These are phyloP conservation scores for Drosophila falleni DNA, from an alignment of 2,888 invertebrate species.

Conservation along the genomic window DNA sequence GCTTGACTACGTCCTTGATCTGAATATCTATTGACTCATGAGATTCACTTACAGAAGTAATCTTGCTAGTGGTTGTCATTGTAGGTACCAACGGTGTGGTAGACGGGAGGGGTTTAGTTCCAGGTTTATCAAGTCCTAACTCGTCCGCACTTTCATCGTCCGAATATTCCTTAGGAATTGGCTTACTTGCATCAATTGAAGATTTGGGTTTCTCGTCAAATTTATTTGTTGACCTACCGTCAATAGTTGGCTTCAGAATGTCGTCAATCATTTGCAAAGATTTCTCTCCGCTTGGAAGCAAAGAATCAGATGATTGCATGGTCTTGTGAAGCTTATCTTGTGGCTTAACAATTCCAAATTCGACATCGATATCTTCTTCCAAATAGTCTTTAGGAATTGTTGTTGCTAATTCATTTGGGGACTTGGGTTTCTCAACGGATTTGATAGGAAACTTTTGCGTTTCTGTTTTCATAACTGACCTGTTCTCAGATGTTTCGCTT, in stretches of 20 bases:
- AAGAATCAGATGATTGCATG: background rate
- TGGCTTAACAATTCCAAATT: slow-evolving; percentile 6
- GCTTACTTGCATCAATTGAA: background rate
- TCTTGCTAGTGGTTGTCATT: too few species aligned
- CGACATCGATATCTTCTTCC: slow-evolving; percentile 14
- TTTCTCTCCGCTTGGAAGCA: background rate
- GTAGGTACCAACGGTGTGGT: background rate
- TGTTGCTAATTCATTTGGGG: background rate
- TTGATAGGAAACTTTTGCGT: slow-evolving; percentile 42
- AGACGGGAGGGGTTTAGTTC: background rate
- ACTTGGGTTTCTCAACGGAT: too few species aligned
- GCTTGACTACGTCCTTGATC: slow-evolving; percentile 12
- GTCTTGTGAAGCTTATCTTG: background rate
- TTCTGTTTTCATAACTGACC: background rate
- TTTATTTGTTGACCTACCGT: background rate
- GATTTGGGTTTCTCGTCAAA: background rate
- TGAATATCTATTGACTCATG: slow-evolving; percentile 7
- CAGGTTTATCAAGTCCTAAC: background rate
- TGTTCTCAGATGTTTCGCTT: background rate
- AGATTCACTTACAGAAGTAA: slow-evolving; percentile 11
- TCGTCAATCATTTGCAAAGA: background rate
- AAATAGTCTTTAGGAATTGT: slow-evolving; percentile 6
- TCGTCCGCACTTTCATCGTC: background rate
- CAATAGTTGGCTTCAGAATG: background rate
- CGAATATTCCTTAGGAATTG: background rate